Evolutionary conservation across 23 tunicate genomes (phyloP), one percentile per base, ranked within the genome.

Genomic region (Halocynthia roretzi): DNA sequence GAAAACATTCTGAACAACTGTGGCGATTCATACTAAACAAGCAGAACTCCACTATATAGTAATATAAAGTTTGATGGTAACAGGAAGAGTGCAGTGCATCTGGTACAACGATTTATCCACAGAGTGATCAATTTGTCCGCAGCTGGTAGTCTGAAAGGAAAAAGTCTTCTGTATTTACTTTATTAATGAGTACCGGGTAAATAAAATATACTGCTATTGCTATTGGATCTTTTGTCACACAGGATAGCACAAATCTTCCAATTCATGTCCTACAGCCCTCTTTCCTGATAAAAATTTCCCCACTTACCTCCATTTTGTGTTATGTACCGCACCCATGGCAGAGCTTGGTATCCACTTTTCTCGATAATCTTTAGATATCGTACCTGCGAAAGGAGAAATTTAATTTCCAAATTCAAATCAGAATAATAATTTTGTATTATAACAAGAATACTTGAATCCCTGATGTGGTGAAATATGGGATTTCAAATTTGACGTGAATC

Each of bases 241-340:
- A 65, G 70, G 5, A 65, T 48, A 65, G 5, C 22, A 65, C 17
- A 20, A 20, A 20, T 65, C 4, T 58, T 14, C 44, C 44, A 31
- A 31, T 31, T 31, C 44, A 31, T 58, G n/a, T 58, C 17, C 63
- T 14, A 58, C 15, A 58, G 17, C 22, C 48, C 70, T 5, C 48
- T 10, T 65, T 20, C 48, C 10, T 65, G 70, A 20, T 20, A 15
- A 20, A 65, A 15, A 20, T 10, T 15, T 20, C 31, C 0, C 0
- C 40, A 73, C 72, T 20, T 76, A 90, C 97, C 98, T 80, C 98
- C 98, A 54, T 93, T 93, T 75, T 93, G 98, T 54, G 98, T 93
- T 68, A 93, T 93, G 88, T 93, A 93, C 23, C 98, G 78, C 7
- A 93, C 98, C 98, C 98, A 93, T 20, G 98, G 98, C 44, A 93